Evolutionary conservation across 2,888 invertebrate species (phyloP), one percentile per base, ranked within the genome.

Genomic region (Lasioglossum leucozonium): DNA sequence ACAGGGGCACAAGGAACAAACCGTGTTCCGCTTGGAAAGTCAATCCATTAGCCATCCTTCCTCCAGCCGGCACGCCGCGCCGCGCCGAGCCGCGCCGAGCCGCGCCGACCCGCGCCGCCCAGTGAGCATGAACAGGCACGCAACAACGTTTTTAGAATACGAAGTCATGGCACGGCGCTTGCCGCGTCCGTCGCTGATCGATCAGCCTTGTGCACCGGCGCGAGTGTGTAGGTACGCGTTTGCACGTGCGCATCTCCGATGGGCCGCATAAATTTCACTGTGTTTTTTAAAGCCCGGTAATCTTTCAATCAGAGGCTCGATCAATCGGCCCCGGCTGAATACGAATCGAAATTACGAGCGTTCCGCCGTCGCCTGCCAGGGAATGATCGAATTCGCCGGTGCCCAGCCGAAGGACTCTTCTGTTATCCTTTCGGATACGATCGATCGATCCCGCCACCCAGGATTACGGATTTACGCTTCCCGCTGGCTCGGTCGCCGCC

Each of bases 251-350:
- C 44, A 34, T 65, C 42, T 77, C 37, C 58, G 47, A 44, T 18
- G 55, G 55, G 37, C 11, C 34, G 72, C 67, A 79, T 82, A 81
- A 81, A 86, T 85, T 86, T 80, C 55, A 37, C 34, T 44, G 62
- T 34, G 73, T 72, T 72, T 72, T 83, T 78, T 77, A 77, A 77
- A 79, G 65, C 72, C 16, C 76, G 44, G 55, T 72, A 72, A 72
- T 72, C 72, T 72, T 72, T 72, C 72, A 47, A 72, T 72, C 81
- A n/a, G 74, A 73, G 77, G 72, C 18, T 72, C 74, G 65, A 88
- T 82, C 88, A 22, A 65, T 76, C 77, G 75, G 42, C 42, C 65
- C 65, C 62, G 67, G 51, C 22, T 65, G 62, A 67, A 40, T 65
- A 67, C 72, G 65, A 81, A 65, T 82, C 73, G 67, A 73, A 82